Conservation (phyloP, 2,888 invertebrate genomes). For the Coenonympha arcania region DNA sequence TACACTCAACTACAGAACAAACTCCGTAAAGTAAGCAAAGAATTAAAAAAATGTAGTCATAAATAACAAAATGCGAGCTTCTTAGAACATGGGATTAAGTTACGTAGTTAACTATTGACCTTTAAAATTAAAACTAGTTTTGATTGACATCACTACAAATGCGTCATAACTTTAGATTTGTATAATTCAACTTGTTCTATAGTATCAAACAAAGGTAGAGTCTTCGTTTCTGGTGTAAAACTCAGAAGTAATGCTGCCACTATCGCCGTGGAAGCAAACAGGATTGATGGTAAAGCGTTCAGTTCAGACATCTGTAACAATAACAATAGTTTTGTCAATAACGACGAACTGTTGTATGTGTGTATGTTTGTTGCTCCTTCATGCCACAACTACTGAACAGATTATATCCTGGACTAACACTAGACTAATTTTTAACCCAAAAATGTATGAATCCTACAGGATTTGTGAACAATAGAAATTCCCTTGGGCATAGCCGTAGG, state of each 20-base stretch:
- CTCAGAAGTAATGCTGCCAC: conserved; percentile 41
- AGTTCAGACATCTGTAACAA: conserved; percentile 43
- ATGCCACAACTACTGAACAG: too few species aligned
- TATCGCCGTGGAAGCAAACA: conserved; percentile 48
- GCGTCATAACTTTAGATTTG: conserved; percentile 36
- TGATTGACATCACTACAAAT: conserved; percentile 26
- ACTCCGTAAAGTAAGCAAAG: background rate
- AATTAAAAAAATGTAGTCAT: background rate
- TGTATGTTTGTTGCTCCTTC: too few species aligned
- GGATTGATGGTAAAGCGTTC: conserved; percentile 45
- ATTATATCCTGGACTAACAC: too few species aligned
- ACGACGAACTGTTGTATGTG: too few species aligned
- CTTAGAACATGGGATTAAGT: background rate
- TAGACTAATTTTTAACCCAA: too few species aligned
- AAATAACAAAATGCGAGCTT: background rate
- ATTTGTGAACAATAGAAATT: too few species aligned
- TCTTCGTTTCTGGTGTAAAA: conserved; percentile 57
- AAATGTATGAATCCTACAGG: too few species aligned
- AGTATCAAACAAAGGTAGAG: conserved; percentile 53
- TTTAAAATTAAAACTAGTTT: background rate
- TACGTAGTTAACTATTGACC: background rate
- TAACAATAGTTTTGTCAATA: conserved; percentile 9
- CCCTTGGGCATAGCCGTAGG: too few species aligned
- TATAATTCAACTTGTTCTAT: conserved; percentile 51
- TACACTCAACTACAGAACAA: background rate